Base-by-base conservation (phyloP, 1,140 invertebrate species). In the Platyura marginata region DNA sequence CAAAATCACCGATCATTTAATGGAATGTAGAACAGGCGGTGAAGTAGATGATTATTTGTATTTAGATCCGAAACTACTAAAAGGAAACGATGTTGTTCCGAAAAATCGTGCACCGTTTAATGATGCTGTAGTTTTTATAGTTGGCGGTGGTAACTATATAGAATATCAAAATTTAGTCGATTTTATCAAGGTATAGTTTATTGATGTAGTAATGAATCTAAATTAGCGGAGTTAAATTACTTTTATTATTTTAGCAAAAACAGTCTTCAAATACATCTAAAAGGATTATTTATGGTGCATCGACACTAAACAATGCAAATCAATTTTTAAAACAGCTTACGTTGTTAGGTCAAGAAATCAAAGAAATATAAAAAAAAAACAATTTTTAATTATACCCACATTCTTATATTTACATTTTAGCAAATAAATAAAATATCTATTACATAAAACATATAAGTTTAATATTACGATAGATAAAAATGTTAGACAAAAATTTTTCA, bases 121-220 rank as follows among this genome's bases (percentile, higher is more conserved):
- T 58, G 89, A 92, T 57, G 87, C 90, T 11, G 81, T 96, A 49
- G 92, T 98, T 8, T 98, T 98, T 63, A 71, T 98, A 40, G 85
- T 98, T 21, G 95, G 95, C 41, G 95, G 95, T 44, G 95, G 95
- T 22, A 98, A 96, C 69, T 98, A 98, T 58, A 96, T 97, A 51
- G 95, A 99, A 65, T 98, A 98, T 62, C 93, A 98, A 62, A 98
- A 99, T 72, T 70, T 99, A 29, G 74, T 89, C 23, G 93, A 98
- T 61, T 96, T 94, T 61, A 82, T 81, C 13, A 95, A 89, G 68
- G 76, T 80, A 64, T 49, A 42, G 45, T 34, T 40, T 43, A 35
- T 41, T 44, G 23, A 20, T 34, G 44, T 38, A 45, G 44, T 46
- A 45, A 48, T 16, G 44, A 45, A 47, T 37, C 10, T 47, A 40